Evolutionary conservation across 2,888 invertebrate species (phyloP).

Genomic region (Chaetogeoica ovagalla): DNA sequence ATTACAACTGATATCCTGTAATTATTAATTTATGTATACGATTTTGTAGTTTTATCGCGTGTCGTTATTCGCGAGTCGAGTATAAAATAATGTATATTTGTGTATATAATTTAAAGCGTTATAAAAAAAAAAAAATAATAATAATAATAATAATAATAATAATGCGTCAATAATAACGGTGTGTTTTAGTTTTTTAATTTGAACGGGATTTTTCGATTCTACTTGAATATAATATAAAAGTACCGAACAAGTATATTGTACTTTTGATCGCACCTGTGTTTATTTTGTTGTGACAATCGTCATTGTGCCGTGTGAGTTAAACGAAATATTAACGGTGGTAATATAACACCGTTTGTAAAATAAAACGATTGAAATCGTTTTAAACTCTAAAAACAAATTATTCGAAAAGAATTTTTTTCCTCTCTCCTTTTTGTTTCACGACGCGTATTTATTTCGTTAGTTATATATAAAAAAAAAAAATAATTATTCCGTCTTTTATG

Average conservation of each 20-base stretch:
- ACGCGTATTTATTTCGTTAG: not conserved
- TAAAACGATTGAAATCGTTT: not conserved
- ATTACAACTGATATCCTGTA: too few species aligned
- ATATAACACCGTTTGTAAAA: not conserved
- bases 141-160: too few species aligned
- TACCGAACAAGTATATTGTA: not conserved
- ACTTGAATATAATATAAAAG: not conserved
- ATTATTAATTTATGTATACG: too few species aligned
- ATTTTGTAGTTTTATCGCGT: too few species aligned
- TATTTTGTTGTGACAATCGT: constrained; percentile 9
- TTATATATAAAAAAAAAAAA: too few species aligned
- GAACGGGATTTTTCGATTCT: not conserved
- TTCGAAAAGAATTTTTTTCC: too few species aligned
- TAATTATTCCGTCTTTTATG: not conserved
- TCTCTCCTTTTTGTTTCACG: not conserved
- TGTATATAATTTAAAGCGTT: too few species aligned
- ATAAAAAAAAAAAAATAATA: too few species aligned
- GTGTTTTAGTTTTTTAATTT: not conserved
- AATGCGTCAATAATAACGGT: too few species aligned
- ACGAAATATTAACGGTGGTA: not conserved
- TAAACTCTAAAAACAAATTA: too few species aligned
- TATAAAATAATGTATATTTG: too few species aligned
- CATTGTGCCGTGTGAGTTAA: not conserved
- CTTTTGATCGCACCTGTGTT: constrained; percentile 6
- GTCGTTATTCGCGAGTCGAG: too few species aligned